phyloP scores from a whole-genome alignment of 2,888 invertebrate genomes.

The Morpho helenor region DNA sequence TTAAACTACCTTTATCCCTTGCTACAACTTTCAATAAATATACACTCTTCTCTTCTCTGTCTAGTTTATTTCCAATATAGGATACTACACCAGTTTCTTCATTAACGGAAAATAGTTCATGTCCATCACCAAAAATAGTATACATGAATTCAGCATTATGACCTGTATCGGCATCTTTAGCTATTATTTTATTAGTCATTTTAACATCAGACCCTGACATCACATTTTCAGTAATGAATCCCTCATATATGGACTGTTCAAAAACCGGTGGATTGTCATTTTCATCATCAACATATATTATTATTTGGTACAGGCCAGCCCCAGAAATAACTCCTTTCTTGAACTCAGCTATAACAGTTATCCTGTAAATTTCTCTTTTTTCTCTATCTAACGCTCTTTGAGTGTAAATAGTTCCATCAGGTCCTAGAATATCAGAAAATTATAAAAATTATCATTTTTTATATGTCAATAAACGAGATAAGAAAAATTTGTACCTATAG shows the following conservation, averaged over 20 bases:
- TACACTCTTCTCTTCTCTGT: conserved; percentile 84
- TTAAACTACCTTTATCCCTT: conserved; percentile 86
- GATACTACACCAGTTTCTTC: conserved; percentile 80
- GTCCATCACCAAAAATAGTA: conserved; percentile 86
- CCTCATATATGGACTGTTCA: conserved; percentile 84
- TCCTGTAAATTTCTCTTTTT: conserved; percentile 83
- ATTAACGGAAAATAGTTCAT: conserved; percentile 85
- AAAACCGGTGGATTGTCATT: conserved; percentile 93
- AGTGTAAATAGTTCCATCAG: conserved; percentile 89
- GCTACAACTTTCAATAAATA: conserved; percentile 87
- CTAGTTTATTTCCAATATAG: conserved; percentile 80
- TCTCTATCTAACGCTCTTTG: conserved; percentile 88
- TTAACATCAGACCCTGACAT: conserved; percentile 83
- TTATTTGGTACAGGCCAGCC: conserved; percentile 89
- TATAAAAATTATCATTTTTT: neutral
- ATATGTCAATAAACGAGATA: neutral
- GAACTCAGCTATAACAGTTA: conserved; percentile 90
- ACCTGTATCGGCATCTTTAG: conserved; percentile 85
- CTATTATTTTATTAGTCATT: conserved; percentile 83
- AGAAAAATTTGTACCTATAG: conserved; percentile 76
- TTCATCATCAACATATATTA: conserved; percentile 89
- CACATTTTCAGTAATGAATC: conserved; percentile 89
- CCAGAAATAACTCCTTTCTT: conserved; percentile 83
- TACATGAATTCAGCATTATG: conserved; percentile 84
- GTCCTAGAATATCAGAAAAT: conserved; percentile 44